Base-by-base conservation (phyloP, 2,113 vertebrate genomes). In the Psittacara wagleri region DNA sequence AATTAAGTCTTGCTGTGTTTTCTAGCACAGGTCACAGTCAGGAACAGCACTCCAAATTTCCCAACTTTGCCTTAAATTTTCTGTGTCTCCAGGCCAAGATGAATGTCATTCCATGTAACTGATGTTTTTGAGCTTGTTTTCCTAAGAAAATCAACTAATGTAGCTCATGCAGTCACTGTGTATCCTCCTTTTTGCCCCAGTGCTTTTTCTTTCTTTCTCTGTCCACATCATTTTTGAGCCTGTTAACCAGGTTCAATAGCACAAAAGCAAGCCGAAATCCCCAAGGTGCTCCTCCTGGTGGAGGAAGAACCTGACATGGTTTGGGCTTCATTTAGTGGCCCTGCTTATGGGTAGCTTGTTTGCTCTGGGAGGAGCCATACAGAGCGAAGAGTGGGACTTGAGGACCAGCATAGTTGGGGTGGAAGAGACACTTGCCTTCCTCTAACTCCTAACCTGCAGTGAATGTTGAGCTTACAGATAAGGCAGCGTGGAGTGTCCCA, bases 401-500 rank as follows among this genome's bases (percentile, higher is more conserved):
- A 77, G 28, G 31, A 51, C 43, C 43, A 64, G 17, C 43, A 43
- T 10, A 39, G 10, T 2, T 61, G 48, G 35, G 35, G 33, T 48
- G 39, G 31, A 54, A 8, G 52, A 31, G 49, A 49, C 3, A 2
- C 11, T 23, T 86, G 25, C 24, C 23, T 46, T 43, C 25, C 52
- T 76, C 31, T 46, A n/a, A 63, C 27, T 72, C 39, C 54, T 69
- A 4, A 11, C 17, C 49, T 43, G 14, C 15, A 20, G 11, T 29
- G 13, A 17, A 46, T 54, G 33, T 48, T 79, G 62, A 61, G 7
- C 27, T 61, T 64, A 11, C 0, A 2, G 33, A 51, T 16, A 27
- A 73, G 67, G 20, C n/a, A 75, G 6, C 0, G 0, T 43, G 33
- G 17, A 25, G 29, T 66, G 29, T n/a, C 43, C 20, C 57, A 46